Conservation (phyloP, 2,113 vertebrate genomes). For the Phodopus roborovskii region DNA sequence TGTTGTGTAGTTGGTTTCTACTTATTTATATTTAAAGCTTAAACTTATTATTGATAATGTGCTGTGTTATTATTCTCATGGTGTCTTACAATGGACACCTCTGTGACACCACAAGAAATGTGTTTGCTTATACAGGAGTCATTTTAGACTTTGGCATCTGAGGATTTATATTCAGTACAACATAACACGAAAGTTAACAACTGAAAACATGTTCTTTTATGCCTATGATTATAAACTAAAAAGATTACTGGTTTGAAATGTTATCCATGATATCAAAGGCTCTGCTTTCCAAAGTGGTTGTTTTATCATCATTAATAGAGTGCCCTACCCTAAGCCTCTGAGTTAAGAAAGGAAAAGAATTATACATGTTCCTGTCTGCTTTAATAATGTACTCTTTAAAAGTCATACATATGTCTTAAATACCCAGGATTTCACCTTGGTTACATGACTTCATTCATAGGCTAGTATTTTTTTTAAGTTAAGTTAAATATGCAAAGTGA, state of each 20-base stretch:
- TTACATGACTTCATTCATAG: background rate
- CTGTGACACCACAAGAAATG: background rate
- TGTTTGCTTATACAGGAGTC: background rate
- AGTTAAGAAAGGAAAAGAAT: background rate
- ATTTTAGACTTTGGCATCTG: background rate
- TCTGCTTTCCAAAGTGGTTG: background rate
- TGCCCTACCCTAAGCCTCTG: background rate
- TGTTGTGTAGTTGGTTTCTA: background rate
- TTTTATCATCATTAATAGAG: background rate
- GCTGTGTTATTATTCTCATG: background rate
- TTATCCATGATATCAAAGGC: background rate
- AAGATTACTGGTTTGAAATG: background rate
- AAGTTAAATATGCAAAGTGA: background rate
- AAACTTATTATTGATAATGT: background rate
- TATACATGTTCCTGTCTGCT: background rate
- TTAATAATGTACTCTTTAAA: background rate
- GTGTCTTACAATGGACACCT: conserved; percentile 19
- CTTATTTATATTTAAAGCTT: background rate
- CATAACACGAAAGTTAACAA: background rate
- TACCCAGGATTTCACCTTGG: background rate
- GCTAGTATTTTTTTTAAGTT: background rate
- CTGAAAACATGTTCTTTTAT: background rate
- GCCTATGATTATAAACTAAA: background rate
- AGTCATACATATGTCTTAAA: background rate
- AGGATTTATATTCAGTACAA: background rate